Conservation (phyloP, 2,113 vertebrate genomes). For the Percina caprodes region DNA sequence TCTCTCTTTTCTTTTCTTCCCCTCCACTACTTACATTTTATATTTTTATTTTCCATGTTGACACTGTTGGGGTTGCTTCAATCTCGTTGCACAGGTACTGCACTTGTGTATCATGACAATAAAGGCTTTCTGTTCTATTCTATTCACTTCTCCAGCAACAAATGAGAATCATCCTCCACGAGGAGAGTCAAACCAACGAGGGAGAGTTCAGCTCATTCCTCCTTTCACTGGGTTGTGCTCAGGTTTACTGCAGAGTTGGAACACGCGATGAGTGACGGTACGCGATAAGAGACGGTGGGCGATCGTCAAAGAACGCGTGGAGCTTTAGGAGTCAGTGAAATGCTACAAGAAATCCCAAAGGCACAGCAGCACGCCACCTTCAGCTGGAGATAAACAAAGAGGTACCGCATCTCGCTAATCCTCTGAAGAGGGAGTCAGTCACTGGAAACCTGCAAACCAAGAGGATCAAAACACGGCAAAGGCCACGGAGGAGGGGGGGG, state of each 20-base stretch:
- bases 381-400: conserved; percentile 23
- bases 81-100: too few species aligned
- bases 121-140: too few species aligned
- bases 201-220: neutral
- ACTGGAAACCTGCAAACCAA: conserved; percentile 10
- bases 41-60: too few species aligned
- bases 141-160: neutral
- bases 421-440: conserved; percentile 28
- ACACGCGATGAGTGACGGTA: neutral
- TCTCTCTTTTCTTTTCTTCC: too few species aligned
- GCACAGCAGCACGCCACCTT: neutral
- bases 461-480: neutral
- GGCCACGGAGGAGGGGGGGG: neutral
- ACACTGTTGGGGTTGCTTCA: too few species aligned
- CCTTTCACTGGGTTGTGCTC: neutral
- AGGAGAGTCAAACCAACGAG: neutral
- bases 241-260: neutral
- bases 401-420: conserved; percentile 20
- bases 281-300: neutral
- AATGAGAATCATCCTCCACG: conserved; percentile 10
- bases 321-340: conserved; percentile 11
- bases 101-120: too few species aligned
- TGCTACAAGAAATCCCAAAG: neutral
- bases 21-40: too few species aligned
- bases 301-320: neutral